phyloP scores from a whole-genome alignment of 37 sponge, comb jelly and placozoan species.

The Geodia barretti region DNA sequence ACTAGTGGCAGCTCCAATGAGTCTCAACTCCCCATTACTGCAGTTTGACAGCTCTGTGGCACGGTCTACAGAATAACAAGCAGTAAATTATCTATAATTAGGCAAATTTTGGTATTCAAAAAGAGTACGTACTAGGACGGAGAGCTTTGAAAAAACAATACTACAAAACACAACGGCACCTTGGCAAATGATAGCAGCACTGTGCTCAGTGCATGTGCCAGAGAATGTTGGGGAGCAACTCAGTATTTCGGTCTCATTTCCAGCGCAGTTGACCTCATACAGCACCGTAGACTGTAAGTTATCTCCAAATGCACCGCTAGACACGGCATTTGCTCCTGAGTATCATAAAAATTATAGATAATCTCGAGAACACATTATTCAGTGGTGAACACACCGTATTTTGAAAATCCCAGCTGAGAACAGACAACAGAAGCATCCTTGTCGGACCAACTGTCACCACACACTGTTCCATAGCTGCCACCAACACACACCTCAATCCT shows the following conservation, averaged over 20 bases:
- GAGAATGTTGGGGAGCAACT: not conserved
- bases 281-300: not conserved
- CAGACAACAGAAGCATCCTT: constrained; percentile 28
- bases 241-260: not conserved
- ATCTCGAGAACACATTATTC: not conserved
- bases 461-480: constrained; percentile 13
- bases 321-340: not conserved
- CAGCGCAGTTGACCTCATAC: not conserved
- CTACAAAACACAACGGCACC: too few species aligned
- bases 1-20: constrained; percentile 5
- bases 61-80: not conserved
- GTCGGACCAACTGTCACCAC: constrained; percentile 15
- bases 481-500: constrained; percentile 9
- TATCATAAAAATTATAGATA: not conserved
- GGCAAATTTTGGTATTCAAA: too few species aligned
- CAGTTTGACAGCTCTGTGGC: constrained; percentile 14
- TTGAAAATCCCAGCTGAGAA: constrained; percentile 30
- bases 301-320: not conserved
- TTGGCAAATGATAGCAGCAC: not conserved
- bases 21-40: constrained; percentile 3
- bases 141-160: too few species aligned
- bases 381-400: constrained; percentile 3
- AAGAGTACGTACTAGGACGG: not conserved
- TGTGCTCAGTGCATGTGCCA: not conserved
- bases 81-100: not conserved